phyloP scores from a whole-genome alignment of 2,888 invertebrate species.

The Euzophera pinguis region DNA sequence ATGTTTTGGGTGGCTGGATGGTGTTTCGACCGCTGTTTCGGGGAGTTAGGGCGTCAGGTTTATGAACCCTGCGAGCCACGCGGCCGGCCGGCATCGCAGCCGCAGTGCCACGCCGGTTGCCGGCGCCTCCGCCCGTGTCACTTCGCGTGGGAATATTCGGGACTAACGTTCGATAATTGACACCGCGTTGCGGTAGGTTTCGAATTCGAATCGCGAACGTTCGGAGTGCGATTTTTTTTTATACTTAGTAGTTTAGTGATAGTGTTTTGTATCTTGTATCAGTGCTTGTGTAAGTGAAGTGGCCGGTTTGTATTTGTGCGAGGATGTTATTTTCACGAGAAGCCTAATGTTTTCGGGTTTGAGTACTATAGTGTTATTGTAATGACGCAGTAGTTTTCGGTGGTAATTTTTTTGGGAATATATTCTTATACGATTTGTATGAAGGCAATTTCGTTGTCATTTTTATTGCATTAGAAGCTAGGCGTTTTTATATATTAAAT shows the following conservation, averaged over 20 bases:
- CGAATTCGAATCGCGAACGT: slow-evolving; percentile 46
- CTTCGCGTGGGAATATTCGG: slow-evolving; percentile 34
- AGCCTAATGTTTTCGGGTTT: background rate
- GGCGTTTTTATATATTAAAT: too few species aligned
- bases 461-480: too few species aligned
- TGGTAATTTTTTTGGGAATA: background rate
- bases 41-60: slow-evolving; percentile 53
- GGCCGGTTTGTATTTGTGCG: slow-evolving; percentile 5
- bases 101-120: background rate
- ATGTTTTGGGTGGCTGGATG: slow-evolving; percentile 25
- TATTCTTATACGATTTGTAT: background rate
- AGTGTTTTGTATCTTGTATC: slow-evolving; percentile 5
- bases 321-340: background rate
- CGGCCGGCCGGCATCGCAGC: slow-evolving; percentile 37
- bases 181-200: slow-evolving; percentile 65
- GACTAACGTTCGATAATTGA: slow-evolving; percentile 42
- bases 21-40: slow-evolving; percentile 28
- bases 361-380: background rate
- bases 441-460: too few species aligned
- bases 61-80: slow-evolving; percentile 48
- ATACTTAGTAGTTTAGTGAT: slow-evolving; percentile 23
- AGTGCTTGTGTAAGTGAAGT: slow-evolving; percentile 13
- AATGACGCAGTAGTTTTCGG: slow-evolving; percentile 1
- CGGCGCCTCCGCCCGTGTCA: slow-evolving; percentile 39
- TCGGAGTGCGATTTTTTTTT: slow-evolving; percentile 39